phyloP scores from a whole-genome alignment of 2,888 invertebrate species.

The Leucoptera coffeella region DNA sequence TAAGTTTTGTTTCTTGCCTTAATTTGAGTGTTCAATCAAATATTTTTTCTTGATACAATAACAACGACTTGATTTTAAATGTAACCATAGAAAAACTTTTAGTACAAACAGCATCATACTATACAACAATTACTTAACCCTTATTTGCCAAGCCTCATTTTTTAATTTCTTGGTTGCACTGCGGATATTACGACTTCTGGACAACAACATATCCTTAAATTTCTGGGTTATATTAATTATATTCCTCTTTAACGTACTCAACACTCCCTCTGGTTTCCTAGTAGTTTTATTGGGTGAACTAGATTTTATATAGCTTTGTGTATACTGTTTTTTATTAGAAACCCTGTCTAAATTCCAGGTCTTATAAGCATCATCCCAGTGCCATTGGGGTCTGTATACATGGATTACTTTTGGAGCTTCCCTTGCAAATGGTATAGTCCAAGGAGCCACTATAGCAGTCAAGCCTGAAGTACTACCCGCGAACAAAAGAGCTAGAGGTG shows the following conservation, averaged over 20 bases:
- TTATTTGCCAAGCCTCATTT: too few species aligned
- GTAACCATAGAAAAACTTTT: too few species aligned
- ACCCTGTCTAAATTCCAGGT: constrained; percentile 39
- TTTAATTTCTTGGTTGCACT: too few species aligned
- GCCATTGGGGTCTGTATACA: constrained; percentile 45
- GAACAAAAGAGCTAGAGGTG: constrained; percentile 58
- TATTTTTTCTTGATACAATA: too few species aligned
- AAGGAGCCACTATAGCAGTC: constrained; percentile 58
- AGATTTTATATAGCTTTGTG: constrained; percentile 8
- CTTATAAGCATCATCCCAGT: constrained; percentile 51
- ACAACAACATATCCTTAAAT: too few species aligned
- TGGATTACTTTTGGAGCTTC: constrained; percentile 28
- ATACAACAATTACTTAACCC: too few species aligned
- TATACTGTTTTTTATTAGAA: constrained; percentile 20
- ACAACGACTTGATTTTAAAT: too few species aligned
- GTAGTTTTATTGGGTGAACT: background rate
- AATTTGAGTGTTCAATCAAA: too few species aligned
- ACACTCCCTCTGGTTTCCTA: background rate
- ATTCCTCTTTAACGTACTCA: background rate
- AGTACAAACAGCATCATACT: too few species aligned
- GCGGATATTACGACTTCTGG: too few species aligned
- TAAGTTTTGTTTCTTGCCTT: too few species aligned
- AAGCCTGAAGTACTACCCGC: constrained; percentile 57
- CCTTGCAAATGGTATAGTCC: constrained; percentile 50
- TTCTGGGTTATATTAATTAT: too few species aligned